phyloP scores from a whole-genome alignment of 2,888 invertebrate genomes.

The Falcaria lacertinaria region DNA sequence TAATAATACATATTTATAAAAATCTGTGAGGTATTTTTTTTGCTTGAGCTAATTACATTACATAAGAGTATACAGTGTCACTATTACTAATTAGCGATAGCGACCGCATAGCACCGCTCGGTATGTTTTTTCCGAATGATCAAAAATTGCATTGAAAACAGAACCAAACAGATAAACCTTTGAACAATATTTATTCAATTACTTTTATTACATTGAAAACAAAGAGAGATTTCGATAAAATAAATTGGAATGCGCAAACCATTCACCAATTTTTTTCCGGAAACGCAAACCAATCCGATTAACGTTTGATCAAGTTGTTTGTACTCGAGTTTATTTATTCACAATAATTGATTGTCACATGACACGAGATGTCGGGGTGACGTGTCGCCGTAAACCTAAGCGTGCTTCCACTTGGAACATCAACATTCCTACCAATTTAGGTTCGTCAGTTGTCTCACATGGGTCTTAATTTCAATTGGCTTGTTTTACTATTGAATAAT shows the following conservation, averaged over 20 bases:
- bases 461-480: background rate
- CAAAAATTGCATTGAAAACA: no score
- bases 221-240: background rate
- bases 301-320: slow-evolving; percentile 35
- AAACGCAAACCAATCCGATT: slow-evolving; percentile 22
- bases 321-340: slow-evolving; percentile 31
- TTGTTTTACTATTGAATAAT: background rate
- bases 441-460: background rate
- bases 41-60: no score
- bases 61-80: no score
- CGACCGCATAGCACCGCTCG: no score
- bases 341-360: slow-evolving; percentile 56
- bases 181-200: no score
- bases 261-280: background rate
- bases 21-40: no score
- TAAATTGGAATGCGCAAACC: background rate
- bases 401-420: slow-evolving; percentile 13
- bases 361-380: slow-evolving; percentile 41
- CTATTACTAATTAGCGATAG: no score
- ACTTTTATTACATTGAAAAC: background rate
- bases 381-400: slow-evolving; percentile 16
- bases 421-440: slow-evolving; percentile 1
- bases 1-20: no score
- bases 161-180: no score
- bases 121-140: no score